phyloP scores from a whole-genome alignment of 2,888 invertebrate species.

The Ornithoptera alexandrae region DNA sequence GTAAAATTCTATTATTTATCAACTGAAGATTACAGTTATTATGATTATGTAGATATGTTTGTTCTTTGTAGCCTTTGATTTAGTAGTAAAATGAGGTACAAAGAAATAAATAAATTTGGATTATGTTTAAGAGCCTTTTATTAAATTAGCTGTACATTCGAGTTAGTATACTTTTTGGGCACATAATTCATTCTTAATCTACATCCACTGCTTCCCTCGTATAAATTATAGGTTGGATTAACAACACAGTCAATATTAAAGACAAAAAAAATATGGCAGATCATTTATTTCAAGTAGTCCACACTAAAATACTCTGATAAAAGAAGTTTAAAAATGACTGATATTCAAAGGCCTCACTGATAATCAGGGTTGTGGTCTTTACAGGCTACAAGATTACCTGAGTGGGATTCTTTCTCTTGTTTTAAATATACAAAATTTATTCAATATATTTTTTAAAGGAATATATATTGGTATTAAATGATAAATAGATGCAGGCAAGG shows the following conservation, averaged over 20 bases:
- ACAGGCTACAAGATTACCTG: too few relatives aligned
- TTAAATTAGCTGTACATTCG: constrained; percentile 81
- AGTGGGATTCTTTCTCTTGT: too few relatives aligned
- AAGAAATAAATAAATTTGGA: not conserved
- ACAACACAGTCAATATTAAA: constrained; percentile 75
- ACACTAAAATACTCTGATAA: constrained; percentile 72
- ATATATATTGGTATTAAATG: too few relatives aligned
- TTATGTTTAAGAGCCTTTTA: constrained; percentile 74
- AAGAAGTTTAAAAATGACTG: constrained; percentile 69
- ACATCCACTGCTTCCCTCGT: constrained; percentile 64
- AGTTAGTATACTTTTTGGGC: constrained; percentile 80
- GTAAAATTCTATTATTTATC: too few relatives aligned
- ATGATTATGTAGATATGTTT: too few relatives aligned
- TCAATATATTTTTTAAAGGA: too few relatives aligned
- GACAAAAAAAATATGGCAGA: constrained; percentile 75
- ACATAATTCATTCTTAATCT: constrained; percentile 77
- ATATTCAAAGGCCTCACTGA: constrained; percentile 42
- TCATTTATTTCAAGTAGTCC: constrained; percentile 77
- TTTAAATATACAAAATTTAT: too few relatives aligned
- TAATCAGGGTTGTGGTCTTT: too few relatives aligned
- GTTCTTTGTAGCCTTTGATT: not conserved
- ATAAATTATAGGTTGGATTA: constrained; percentile 65
- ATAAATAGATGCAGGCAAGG: constrained; percentile 79
- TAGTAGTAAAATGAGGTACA: not conserved
- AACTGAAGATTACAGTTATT: too few relatives aligned